Percentiles rank a stretch among this genome's conserved stretches.
Evolutionary conservation across 2,797 vertebrate genomes (phyloP).

Genomic region (Tympanoctomys barrerae): DNA sequence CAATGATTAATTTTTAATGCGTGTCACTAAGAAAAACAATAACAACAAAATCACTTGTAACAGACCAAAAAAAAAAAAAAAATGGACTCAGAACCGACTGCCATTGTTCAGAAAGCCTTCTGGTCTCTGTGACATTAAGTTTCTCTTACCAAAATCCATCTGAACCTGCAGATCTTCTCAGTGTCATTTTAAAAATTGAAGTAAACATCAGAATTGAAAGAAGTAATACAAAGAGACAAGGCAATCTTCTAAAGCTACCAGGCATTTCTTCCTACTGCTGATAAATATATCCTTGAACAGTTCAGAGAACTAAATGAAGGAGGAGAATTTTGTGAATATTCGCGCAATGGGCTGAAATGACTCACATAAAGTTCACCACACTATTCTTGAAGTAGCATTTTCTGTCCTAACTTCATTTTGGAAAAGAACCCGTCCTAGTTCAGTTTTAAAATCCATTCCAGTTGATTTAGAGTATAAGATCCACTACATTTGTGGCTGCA

Average conservation of each 20-base stretch:
- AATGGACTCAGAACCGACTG: constrained; percentile 18
- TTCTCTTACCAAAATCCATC: constrained; percentile 75
- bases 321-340: constrained; percentile 69
- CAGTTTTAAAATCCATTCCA: constrained; percentile 62
- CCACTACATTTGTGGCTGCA: constrained; percentile 19
- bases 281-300: constrained; percentile 79
- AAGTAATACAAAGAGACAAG: constrained; percentile 80
- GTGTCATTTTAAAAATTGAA: constrained; percentile 77
- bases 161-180: constrained; percentile 65
- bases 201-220: constrained; percentile 79
- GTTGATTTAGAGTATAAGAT: constrained; percentile 62
- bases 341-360: constrained; percentile 22
- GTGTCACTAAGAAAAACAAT: neutral
- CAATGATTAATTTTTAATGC: constrained; percentile 41
- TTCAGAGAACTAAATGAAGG: constrained; percentile 65
- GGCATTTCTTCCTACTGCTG: constrained; percentile 67
- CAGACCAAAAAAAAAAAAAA: constrained; percentile 53
- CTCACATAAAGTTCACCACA: neutral
- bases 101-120: constrained; percentile 21
- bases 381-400: constrained; percentile 30
- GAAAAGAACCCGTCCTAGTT: constrained; percentile 54
- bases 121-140: constrained; percentile 59
- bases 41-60: neutral
- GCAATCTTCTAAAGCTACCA: constrained; percentile 76
- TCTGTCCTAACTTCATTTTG: constrained; percentile 64